A percentile compares a stretch with the other conserved stretches of the same genome.
Evolutionary conservation across 2,888 invertebrate genomes (phyloP).

Genomic region (Thera britannica): DNA sequence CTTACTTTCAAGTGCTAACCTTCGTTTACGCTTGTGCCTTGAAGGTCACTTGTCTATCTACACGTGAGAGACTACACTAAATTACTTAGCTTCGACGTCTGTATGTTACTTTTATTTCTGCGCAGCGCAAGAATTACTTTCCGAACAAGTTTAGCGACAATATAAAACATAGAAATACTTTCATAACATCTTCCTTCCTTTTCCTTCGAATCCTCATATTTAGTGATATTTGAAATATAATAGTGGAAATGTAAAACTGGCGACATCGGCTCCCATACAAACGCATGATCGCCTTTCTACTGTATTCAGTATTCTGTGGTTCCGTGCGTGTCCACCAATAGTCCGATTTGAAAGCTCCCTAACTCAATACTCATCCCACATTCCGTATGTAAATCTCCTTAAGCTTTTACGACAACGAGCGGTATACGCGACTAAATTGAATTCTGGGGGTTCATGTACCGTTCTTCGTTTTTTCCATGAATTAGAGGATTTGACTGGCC

Average conservation of each 20-base stretch:
- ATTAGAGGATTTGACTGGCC: too few species aligned
- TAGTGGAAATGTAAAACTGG: too few species aligned
- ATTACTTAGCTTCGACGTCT: constrained; percentile 57
- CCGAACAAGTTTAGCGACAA: too few species aligned
- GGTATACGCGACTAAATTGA: constrained; percentile 1
- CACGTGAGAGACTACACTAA: constrained; percentile 44
- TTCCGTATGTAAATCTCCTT: constrained; percentile 36
- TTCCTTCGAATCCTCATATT: too few species aligned
- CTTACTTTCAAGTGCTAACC: too few species aligned
- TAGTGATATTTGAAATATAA: too few species aligned
- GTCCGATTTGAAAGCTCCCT: background rate
- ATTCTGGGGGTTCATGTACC: constrained; percentile 2
- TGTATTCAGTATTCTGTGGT: too few species aligned
- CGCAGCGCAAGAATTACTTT: too few species aligned
- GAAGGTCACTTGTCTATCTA: constrained; percentile 1
- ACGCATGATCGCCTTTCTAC: too few species aligned
- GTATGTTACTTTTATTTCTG: constrained; percentile 34
- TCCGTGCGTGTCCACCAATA: background rate
- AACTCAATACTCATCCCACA: constrained; percentile 22
- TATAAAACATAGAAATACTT: too few species aligned
- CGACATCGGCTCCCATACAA: too few species aligned
- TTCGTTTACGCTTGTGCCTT: background rate
- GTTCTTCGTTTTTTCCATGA: background rate
- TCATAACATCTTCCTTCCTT: too few species aligned
- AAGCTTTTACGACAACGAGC: constrained; percentile 16